Evolutionary conservation across 1,140 invertebrate genomes (phyloP).

Genomic region (Nomia melanderi): DNA sequence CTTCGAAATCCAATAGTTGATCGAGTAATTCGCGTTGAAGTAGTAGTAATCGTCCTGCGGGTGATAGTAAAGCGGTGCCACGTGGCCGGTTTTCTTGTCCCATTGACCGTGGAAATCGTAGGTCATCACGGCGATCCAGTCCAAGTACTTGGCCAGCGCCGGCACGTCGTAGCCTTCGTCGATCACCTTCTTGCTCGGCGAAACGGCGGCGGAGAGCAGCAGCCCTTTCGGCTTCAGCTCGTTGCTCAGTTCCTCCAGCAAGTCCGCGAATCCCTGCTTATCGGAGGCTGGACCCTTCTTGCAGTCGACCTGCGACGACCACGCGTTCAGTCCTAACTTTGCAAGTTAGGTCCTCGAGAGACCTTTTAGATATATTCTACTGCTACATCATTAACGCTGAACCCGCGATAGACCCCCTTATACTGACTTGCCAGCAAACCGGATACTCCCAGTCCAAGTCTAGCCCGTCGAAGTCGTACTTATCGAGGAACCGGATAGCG

Average conservation of each 20-base stretch:
- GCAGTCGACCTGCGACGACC: conserved; percentile 84
- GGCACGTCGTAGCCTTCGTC: conserved; percentile 92
- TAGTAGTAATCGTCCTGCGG: conserved; percentile 82
- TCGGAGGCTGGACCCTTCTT: conserved; percentile 91
- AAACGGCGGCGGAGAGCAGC: conserved; percentile 91
- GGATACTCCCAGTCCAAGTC: conserved; percentile 97
- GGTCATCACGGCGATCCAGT: conserved; percentile 93
- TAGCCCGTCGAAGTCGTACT: conserved; percentile 92
- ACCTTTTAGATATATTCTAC: too few relatives aligned
- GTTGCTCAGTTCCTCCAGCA: conserved; percentile 87
- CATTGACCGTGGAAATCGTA: conserved; percentile 94
- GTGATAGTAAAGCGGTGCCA: conserved; percentile 90
- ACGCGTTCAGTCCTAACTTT: too few relatives aligned
- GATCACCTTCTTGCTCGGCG: conserved; percentile 93
- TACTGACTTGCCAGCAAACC: conserved; percentile 92
- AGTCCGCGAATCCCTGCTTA: conserved; percentile 88
- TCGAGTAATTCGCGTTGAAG: conserved; percentile 88
- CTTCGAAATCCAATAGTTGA: conserved; percentile 93
- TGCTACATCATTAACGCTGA: too few relatives aligned
- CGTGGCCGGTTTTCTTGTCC: conserved; percentile 92
- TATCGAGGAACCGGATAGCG: conserved; percentile 88
- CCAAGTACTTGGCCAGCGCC: conserved; percentile 86
- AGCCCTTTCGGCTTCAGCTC: conserved; percentile 88
- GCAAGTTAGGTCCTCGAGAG: too few relatives aligned
- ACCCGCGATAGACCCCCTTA: not conserved